A percentile compares a stretch with the other conserved stretches of the same genome.
phyloP scores from a whole-genome alignment of 2,113 vertebrate species.

The Eublepharis macularius region DNA sequence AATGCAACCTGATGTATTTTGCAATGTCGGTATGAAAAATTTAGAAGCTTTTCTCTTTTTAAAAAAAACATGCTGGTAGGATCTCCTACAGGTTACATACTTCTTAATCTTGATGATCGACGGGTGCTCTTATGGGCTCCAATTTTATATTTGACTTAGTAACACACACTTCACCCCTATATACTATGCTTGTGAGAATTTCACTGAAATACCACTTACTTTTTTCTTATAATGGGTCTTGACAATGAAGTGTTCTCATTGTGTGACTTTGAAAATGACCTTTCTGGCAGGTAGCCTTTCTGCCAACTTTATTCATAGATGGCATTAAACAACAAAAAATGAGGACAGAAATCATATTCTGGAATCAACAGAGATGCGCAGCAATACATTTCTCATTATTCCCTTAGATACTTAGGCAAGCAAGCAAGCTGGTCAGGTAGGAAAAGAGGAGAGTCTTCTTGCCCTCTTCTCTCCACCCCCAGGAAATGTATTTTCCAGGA shows the following conservation, averaged over 20 bases:
- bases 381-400: constrained; percentile 42
- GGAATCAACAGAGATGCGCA: constrained; percentile 52
- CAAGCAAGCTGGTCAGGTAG: too few species aligned
- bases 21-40: constrained; percentile 17
- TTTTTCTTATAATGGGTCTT: constrained; percentile 59
- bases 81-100: constrained; percentile 20
- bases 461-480: too few species aligned
- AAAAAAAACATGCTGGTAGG: neutral
- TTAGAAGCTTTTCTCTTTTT: constrained; percentile 2
- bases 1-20: neutral
- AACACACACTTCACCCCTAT: constrained; percentile 17
- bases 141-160: neutral
- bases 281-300: constrained; percentile 52
- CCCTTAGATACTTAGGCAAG: constrained; percentile 23
- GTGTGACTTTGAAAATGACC: constrained; percentile 69
- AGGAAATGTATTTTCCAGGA: too few species aligned
- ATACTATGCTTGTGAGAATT: neutral
- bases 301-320: constrained; percentile 39
- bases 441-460: too few species aligned
- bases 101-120: constrained; percentile 4
- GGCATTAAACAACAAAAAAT: constrained; percentile 56
- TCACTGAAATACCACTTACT: constrained; percentile 59
- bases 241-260: constrained; percentile 60
- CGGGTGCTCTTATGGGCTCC: constrained; percentile 9
- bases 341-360: constrained; percentile 42